These are phyloP conservation scores for Fratercula arctica DNA, from an alignment of 2,797 vertebrate species.

Conservation along the genomic window DNA sequence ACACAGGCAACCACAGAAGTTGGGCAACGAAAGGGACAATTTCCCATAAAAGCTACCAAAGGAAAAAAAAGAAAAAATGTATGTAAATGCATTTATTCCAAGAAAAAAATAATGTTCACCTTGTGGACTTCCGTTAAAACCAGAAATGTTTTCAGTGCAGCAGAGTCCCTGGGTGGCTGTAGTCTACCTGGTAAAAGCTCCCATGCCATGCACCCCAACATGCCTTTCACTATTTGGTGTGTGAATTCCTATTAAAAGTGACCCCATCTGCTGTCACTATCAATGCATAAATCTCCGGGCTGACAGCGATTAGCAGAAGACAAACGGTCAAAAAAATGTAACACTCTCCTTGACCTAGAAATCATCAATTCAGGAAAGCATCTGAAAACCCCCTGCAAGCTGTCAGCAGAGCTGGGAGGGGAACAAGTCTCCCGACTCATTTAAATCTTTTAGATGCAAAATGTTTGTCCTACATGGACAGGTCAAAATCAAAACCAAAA, in stretches of 20 bases:
- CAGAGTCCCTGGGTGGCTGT: not conserved
- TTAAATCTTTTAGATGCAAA: conserved; percentile 49
- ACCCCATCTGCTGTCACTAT: conserved; percentile 57
- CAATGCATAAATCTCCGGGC: conserved; percentile 26
- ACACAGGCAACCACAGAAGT: not conserved
- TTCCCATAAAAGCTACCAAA: not conserved
- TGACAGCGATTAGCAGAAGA: conserved; percentile 61
- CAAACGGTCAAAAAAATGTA: conserved; percentile 31
- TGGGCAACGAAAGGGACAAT: not conserved
- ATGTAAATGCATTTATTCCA: not conserved
- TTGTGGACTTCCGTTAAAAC: not conserved
- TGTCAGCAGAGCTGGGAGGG: conserved; percentile 42
- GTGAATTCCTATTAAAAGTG: conserved; percentile 45
- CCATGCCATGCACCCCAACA: not conserved
- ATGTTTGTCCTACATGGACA: conserved; percentile 5
- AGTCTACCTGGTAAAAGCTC: not conserved
- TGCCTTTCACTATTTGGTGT: not conserved
- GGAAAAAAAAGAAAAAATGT: not conserved
- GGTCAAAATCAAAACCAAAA: not conserved
- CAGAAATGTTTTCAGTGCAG: not conserved
- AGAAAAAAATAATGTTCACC: not conserved
- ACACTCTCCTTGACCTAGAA: conserved; percentile 71
- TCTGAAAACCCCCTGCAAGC: conserved; percentile 39
- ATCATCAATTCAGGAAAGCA: conserved; percentile 54
- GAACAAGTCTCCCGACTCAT: conserved; percentile 37